Evolutionary conservation across 2,888 invertebrate species (phyloP).

Genomic region (Callimorpha dominula): DNA sequence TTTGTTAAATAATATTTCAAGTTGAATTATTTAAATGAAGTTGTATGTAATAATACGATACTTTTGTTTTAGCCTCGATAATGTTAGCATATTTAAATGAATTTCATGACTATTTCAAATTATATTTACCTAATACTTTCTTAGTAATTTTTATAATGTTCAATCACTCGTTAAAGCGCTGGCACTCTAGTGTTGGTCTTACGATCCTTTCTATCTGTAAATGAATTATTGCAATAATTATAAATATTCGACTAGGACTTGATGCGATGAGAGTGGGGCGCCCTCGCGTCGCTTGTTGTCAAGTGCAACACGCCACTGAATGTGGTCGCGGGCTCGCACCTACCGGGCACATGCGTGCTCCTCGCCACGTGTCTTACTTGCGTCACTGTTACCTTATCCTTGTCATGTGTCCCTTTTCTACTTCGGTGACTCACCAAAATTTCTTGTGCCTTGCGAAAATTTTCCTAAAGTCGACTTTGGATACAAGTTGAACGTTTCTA

Average conservation of each 20-base stretch:
- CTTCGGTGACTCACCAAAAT: conserved; percentile 69
- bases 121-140: conserved; percentile 85
- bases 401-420: conserved; percentile 48
- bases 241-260: conserved; percentile 55
- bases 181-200: conserved; percentile 86
- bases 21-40: conserved; percentile 85
- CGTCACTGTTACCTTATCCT: conserved; percentile 30
- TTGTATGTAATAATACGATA: conserved; percentile 84
- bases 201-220: conserved; percentile 76
- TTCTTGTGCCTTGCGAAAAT: conserved; percentile 83
- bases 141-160: conserved; percentile 84
- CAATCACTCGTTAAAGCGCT: conserved; percentile 85
- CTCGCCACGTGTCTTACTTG: conserved; percentile 15
- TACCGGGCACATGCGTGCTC: conserved; percentile 38
- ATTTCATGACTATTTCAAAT: conserved; percentile 85
- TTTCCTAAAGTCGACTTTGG: conserved; percentile 59
- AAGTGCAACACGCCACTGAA: conserved; percentile 68
- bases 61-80: conserved; percentile 85
- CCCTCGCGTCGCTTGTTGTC: conserved; percentile 63
- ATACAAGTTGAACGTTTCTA: conserved; percentile 60
- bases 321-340: conserved; percentile 63
- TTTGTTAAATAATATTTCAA: conserved; percentile 86
- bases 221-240: conserved; percentile 75
- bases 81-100: conserved; percentile 84
- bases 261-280: conserved; percentile 59